Percentiles rank a stretch among this genome's conserved stretches.
Evolutionary conservation across 2,888 invertebrate genomes (phyloP).

Genomic region (Melanotus villosus): DNA sequence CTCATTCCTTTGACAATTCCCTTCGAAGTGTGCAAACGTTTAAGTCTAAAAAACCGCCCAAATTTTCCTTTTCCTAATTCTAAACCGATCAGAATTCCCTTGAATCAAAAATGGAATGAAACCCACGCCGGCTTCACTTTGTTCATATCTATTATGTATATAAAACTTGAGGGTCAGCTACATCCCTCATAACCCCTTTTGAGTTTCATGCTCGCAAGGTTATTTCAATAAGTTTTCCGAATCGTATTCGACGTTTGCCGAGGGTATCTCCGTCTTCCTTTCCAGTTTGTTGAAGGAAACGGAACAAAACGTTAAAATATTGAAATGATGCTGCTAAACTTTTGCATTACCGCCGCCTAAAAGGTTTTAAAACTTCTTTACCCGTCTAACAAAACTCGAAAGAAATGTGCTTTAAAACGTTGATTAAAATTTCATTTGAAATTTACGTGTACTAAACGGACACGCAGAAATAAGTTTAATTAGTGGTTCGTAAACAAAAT

Average conservation of each 20-base stretch:
- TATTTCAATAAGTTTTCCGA: slow-evolving; percentile 2
- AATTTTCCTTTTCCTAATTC: slow-evolving; percentile 1
- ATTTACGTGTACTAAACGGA: not conserved
- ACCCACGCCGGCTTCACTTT: not conserved
- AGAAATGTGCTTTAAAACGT: not conserved
- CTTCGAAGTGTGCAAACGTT: not conserved
- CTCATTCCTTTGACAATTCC: not conserved
- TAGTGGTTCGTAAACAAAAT: no score
- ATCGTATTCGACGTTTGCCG: not conserved
- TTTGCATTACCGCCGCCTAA: not conserved
- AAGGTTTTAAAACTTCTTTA: not conserved
- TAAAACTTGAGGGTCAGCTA: slow-evolving; percentile 6
- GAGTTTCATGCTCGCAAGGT: slow-evolving; percentile 1
- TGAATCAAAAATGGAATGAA: not conserved
- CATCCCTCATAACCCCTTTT: slow-evolving; percentile 12
- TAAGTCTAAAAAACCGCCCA: slow-evolving; percentile 2
- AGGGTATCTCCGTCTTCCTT: no score
- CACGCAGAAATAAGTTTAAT: no score
- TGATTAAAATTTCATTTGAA: not conserved
- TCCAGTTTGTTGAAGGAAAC: not conserved
- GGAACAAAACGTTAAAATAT: not conserved
- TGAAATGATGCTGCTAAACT: not conserved
- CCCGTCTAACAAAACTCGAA: not conserved
- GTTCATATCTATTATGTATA: slow-evolving; percentile 10
- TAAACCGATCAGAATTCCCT: slow-evolving; percentile 2